Percentiles rank a stretch among this genome's conserved stretches.
Conservation (phyloP, 2,797 vertebrate species). For the Cynopterus sphinx region DNA sequence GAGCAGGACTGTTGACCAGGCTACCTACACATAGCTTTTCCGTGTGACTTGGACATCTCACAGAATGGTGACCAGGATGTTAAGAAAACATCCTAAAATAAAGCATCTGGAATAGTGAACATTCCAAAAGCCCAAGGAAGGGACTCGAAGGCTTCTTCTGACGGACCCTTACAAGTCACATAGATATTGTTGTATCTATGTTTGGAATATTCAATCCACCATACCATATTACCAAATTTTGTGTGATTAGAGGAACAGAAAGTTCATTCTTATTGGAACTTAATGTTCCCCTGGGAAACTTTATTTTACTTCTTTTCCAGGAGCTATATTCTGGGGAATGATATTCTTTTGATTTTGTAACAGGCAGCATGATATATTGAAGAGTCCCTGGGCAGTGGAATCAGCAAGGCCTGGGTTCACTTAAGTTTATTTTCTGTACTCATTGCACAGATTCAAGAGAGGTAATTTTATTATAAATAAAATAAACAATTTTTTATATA, state of each 20-base stretch:
- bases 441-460: slow-evolving; percentile 14
- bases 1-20: not conserved
- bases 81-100: not conserved
- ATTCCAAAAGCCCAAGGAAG: not conserved
- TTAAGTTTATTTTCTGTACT: slow-evolving; percentile 46
- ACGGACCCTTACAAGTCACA: not conserved
- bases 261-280: not conserved
- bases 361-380: not conserved
- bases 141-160: not conserved
- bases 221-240: not conserved
- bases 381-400: not conserved
- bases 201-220: not conserved
- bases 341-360: slow-evolving; percentile 4
- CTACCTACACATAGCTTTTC: not conserved
- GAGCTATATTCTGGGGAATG: not conserved
- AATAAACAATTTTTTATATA: not conserved
- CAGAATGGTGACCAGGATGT: not conserved
- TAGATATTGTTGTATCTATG: not conserved
- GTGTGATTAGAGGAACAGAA: not conserved
- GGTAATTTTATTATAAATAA: slow-evolving; percentile 1
- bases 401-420: not conserved
- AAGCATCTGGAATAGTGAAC: not conserved
- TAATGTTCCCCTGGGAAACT: not conserved
- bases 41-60: not conserved
- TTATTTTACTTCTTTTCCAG: slow-evolving; percentile 42